Base-by-base conservation (phyloP, 2,888 invertebrate genomes). In the Pterostichus niger region DNA sequence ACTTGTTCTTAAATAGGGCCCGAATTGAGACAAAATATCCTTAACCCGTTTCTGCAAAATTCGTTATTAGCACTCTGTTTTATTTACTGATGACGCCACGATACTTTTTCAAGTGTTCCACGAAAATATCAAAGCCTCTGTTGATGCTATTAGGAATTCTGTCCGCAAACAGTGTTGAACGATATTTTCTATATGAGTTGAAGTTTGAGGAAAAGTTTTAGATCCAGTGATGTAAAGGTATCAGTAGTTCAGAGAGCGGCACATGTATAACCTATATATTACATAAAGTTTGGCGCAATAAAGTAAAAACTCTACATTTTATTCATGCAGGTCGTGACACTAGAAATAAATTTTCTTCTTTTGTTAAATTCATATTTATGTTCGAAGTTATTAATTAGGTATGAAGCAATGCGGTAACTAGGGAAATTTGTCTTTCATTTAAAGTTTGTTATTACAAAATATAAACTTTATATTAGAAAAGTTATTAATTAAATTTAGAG, bases 181-280 rank as follows among this genome's bases (percentile, higher is more conserved):
- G 71, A 71, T 71, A 71, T 46, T 44, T 59, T 49, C 46, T 71
- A 71, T 71, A 71, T 46, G 46, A 71, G 44, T 59, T 59, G 11
- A 59, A 59, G 59, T 71, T 71, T 40, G 13, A 24, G 17, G 15
- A 15, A 71, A 71, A 71, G 71, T 71, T 71, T 59, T 46, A 44
- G 46, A 49, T 46, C 44, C 44, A 40, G 33, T 64, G n/a, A 13
- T 64, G 31, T 6, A 64, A 24, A 64, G 35, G 64, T 64, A 64
- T 64, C 35, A 64, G 35, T 64, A 64, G 64, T 64, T 64, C 33
- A 64, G 64, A n/a, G 33, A 64, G 64, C 64, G 64, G 64, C 64
- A 64, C 64, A 64, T 64, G 64, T 64, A 64, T 64, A 64, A 64
- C 64, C 64, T 64, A 64, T 31, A 35, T 64, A 64, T 64, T 64